A percentile compares a stretch with the other conserved stretches of the same genome.
phyloP scores from a whole-genome alignment of 2,797 vertebrate genomes.

The Macroramphosus scolopax region DNA sequence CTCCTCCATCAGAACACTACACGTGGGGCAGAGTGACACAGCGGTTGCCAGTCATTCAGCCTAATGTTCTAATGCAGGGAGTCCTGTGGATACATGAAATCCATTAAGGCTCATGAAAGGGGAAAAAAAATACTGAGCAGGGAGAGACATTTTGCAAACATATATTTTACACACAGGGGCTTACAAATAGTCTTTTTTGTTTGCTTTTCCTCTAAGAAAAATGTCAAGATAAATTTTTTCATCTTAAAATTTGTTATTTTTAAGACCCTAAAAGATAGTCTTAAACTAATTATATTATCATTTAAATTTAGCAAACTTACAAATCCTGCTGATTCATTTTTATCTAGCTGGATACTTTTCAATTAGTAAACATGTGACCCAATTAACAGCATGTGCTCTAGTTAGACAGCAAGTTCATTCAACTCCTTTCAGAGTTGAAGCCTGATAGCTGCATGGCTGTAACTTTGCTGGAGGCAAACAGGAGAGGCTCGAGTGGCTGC shows the following conservation, averaged over 20 bases:
- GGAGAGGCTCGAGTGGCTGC: slow-evolving; percentile 55
- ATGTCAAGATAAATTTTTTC: too few relatives aligned
- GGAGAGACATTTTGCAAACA: too few relatives aligned
- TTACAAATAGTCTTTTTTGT: too few relatives aligned
- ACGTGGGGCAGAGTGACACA: slow-evolving; percentile 73
- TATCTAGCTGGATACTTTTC: too few relatives aligned
- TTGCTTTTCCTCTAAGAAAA: too few relatives aligned
- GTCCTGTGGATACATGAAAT: slow-evolving; percentile 66
- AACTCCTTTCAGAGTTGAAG: slow-evolving; percentile 16
- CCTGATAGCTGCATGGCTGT: slow-evolving; percentile 29
- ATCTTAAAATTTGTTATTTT: neutral
- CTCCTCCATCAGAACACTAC: slow-evolving; percentile 67
- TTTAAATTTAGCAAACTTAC: too few relatives aligned
- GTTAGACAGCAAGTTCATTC: slow-evolving; percentile 8
- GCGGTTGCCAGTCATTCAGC: slow-evolving; percentile 75
- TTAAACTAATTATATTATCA: too few relatives aligned
- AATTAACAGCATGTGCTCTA: neutral
- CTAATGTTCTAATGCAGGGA: slow-evolving; percentile 77
- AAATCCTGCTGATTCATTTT: too few relatives aligned
- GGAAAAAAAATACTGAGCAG: slow-evolving; percentile 27
- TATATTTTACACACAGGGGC: slow-evolving; percentile 46
- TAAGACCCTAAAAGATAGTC: too few relatives aligned
- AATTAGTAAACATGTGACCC: too few relatives aligned
- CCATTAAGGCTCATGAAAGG: slow-evolving; percentile 65
- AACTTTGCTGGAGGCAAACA: slow-evolving; percentile 41